A percentile compares a stretch with the other conserved stretches of the same genome.
phyloP scores from a whole-genome alignment of 2,113 vertebrate genomes.

The Spheniscus mendiculus region DNA sequence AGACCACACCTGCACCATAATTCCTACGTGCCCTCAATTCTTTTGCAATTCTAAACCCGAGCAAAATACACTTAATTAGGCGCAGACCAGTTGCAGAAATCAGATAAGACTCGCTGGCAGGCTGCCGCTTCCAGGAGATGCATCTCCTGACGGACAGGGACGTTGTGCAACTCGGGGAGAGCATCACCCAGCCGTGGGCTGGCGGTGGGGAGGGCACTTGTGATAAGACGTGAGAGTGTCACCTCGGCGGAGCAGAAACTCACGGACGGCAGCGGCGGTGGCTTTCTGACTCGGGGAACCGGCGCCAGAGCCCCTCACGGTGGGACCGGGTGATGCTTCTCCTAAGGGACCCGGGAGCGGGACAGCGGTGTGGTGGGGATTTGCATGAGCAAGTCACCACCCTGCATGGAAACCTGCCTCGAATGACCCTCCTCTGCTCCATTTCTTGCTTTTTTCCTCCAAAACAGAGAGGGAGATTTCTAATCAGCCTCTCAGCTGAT shows the following conservation, averaged over 20 bases:
- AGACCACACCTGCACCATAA: neutral
- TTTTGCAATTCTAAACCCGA: neutral
- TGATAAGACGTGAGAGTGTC: neutral
- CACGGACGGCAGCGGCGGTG: fast-evolving
- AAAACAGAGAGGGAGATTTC: neutral
- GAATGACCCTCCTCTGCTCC: fast-evolving
- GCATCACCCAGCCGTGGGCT: neutral
- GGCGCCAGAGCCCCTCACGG: neutral
- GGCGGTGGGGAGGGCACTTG: neutral
- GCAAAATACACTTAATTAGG: neutral
- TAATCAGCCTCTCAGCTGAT: neutral
- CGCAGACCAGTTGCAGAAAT: neutral
- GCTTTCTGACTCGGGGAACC: fast-evolving
- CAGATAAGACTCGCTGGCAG: neutral
- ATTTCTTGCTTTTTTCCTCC: neutral
- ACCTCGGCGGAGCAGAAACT: neutral
- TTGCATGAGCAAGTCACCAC: neutral
- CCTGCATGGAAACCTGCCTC: fast-evolving
- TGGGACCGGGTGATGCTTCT: neutral
- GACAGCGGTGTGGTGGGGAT: fast-evolving
- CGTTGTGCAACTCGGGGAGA: neutral
- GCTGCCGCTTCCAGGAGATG: neutral
- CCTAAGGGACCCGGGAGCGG: fast-evolving
- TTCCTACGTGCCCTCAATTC: neutral
- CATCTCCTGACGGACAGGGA: neutral